Percentiles rank a stretch among this genome's conserved stretches.
Conservation (phyloP, 2,113 vertebrate genomes). For the Apaloderma vittatum region DNA sequence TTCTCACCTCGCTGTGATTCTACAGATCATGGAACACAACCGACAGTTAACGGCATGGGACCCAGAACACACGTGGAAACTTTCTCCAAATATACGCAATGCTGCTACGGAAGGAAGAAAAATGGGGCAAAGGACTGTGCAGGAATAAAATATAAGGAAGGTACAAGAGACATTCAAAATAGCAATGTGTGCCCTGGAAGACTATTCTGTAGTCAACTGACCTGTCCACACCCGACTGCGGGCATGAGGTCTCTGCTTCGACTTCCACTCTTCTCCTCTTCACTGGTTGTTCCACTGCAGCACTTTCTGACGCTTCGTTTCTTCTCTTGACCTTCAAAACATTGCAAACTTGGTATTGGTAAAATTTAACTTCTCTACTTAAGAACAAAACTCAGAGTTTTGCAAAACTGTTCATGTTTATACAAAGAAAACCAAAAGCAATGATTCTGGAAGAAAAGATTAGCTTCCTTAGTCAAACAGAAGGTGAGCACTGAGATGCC, state of each 20-base stretch:
- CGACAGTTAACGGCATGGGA: neutral
- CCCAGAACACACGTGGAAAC: neutral
- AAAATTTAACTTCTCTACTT: neutral
- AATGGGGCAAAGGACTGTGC: neutral
- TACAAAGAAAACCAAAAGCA: neutral
- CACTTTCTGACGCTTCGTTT: neutral
- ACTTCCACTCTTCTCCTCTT: slow-evolving; percentile 29
- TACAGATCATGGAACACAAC: neutral
- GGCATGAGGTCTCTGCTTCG: neutral
- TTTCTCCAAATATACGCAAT: neutral
- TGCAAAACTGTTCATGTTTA: neutral
- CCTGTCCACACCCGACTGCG: neutral
- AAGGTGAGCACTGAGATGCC: neutral
- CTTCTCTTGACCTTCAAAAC: slow-evolving; percentile 8
- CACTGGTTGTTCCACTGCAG: neutral
- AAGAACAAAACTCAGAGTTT: neutral
- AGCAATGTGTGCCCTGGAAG: neutral
- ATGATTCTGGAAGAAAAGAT: neutral
- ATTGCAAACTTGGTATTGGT: neutral
- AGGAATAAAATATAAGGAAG: neutral
- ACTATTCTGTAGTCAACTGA: neutral
- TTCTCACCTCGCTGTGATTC: neutral
- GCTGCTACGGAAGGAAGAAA: neutral
- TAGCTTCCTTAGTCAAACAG: neutral
- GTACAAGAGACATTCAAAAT: neutral